Evolutionary conservation across 2,113 vertebrate genomes (phyloP), one percentile per base, ranked within the genome.

Genomic region (Laticauda laticaudata): DNA sequence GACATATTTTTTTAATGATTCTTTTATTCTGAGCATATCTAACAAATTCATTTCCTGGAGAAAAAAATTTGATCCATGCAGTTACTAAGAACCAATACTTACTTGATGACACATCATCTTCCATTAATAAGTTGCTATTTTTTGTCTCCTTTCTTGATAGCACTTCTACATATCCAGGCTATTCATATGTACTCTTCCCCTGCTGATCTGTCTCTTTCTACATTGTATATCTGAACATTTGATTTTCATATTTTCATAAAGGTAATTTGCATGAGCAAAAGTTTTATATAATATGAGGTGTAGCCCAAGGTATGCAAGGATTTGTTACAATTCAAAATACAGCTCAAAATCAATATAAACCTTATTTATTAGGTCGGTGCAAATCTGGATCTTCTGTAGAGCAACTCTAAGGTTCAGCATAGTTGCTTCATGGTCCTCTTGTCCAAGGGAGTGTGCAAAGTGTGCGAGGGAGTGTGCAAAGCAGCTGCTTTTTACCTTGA

Each of bases 291-390:
- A 75, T 75, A 39, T 39, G 69, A 39, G 69, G 18, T 39, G 69
- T 75, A 75, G 29, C 64, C 64, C 64, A 85, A 54, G 53, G n/a
- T 81, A 21, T 34, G 34, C 26, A 10, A 48, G 61, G 39, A 39
- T 69, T 86, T 26, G 64, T 43, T 69, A 6, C 18, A 9, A 59
- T 57, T 29, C 34, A 81, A 91, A 89, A 43, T 85, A 39, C 21
- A 85, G 5, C 5, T 91, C 24, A 91, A 87, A 94, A 95, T 5
- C 23, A 91, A 53, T 88, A 48, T 90, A 92, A 86, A 39, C 5
- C n/a, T 75, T 75, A 34, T 34, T 34, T 75, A 75, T 75, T 34
- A 34, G 61, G 64, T n/a, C 4, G 5, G 29, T 34, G 29, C 14
- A 75, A 75, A 75, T 75, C 69, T 75, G n/a, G n/a, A 34, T 75